A percentile compares a stretch with the other conserved stretches of the same genome.
Evolutionary conservation across 2,113 vertebrate species (phyloP).

Genomic region (Pituophis catenifer): DNA sequence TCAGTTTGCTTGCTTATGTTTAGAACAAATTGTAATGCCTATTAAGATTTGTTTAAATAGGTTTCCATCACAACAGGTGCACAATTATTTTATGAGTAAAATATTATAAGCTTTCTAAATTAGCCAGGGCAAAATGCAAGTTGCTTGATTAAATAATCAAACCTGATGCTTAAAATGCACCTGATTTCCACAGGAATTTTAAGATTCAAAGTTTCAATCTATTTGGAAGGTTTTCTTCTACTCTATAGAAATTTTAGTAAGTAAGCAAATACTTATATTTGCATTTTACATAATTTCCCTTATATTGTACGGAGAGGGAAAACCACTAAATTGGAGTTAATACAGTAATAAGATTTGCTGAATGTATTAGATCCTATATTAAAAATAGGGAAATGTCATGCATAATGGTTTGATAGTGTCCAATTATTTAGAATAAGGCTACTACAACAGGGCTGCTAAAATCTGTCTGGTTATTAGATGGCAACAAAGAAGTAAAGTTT

Average conservation of each 20-base stretch:
- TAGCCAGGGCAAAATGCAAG: conserved; percentile 78
- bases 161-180: conserved; percentile 78
- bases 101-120: conserved; percentile 83
- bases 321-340: conserved; percentile 59
- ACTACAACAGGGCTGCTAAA: not conserved
- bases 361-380: conserved; percentile 46
- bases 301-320: conserved; percentile 54
- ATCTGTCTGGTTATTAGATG: not conserved
- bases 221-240: conserved; percentile 42
- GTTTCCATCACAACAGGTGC: conserved; percentile 80
- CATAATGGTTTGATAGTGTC: conserved; percentile 55
- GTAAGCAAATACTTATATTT: conserved; percentile 61
- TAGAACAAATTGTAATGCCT: conserved; percentile 60
- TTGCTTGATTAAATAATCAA: conserved; percentile 84
- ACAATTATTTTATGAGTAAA: conserved; percentile 82
- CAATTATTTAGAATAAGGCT: conserved; percentile 50
- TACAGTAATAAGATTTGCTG: conserved; percentile 47
- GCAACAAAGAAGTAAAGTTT: not conserved
- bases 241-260: conserved; percentile 55
- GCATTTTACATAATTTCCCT: conserved; percentile 62
- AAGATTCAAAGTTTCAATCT: conserved; percentile 69
- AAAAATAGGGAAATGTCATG: conserved; percentile 43
- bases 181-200: conserved; percentile 78
- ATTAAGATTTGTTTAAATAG: conserved; percentile 78
- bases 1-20: conserved; percentile 54